These are phyloP conservation scores for Oryzias celebensis DNA, from an alignment of 2,113 vertebrate species.

Conservation along the genomic window DNA sequence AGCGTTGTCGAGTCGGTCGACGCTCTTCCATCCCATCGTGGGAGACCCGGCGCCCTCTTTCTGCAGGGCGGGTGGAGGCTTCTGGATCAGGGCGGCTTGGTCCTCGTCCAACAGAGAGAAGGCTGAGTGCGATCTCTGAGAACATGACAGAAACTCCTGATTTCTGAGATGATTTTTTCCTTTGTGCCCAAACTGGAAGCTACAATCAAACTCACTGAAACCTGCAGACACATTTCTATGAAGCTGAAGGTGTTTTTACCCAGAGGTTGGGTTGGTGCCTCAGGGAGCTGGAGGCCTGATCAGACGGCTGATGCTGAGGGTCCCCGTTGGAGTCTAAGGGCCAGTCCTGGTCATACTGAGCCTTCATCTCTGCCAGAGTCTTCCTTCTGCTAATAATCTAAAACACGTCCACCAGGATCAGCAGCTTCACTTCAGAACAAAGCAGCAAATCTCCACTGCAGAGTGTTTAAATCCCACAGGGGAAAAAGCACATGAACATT, in stretches of 20 bases:
- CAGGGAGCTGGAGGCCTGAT: conserved; percentile 37
- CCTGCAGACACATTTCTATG: no score
- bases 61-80: conserved; percentile 33
- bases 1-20: conserved; percentile 84
- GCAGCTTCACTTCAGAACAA: background rate
- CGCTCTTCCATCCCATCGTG: conserved; percentile 83
- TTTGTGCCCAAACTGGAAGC: background rate
- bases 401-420: conserved; percentile 17
- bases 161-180: background rate
- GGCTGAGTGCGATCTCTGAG: conserved; percentile 67
- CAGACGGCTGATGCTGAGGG: conserved; percentile 23
- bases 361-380: conserved; percentile 75
- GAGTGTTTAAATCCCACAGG: background rate
- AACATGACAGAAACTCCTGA: background rate
- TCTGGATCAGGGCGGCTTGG: conserved; percentile 16
- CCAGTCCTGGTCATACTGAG: conserved; percentile 73
- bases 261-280: conserved; percentile 63
- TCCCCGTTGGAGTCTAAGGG: conserved; percentile 55
- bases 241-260: conserved; percentile 38
- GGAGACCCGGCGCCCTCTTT: conserved; percentile 66
- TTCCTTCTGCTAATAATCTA: conserved; percentile 87
- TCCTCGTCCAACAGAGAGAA: conserved; percentile 57
- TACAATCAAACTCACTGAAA: no score
- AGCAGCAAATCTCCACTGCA: background rate
- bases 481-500: conserved; percentile 9